Base-by-base conservation (phyloP, 2,888 invertebrate genomes). In the Ashinkailepas kermadecensis region DNA sequence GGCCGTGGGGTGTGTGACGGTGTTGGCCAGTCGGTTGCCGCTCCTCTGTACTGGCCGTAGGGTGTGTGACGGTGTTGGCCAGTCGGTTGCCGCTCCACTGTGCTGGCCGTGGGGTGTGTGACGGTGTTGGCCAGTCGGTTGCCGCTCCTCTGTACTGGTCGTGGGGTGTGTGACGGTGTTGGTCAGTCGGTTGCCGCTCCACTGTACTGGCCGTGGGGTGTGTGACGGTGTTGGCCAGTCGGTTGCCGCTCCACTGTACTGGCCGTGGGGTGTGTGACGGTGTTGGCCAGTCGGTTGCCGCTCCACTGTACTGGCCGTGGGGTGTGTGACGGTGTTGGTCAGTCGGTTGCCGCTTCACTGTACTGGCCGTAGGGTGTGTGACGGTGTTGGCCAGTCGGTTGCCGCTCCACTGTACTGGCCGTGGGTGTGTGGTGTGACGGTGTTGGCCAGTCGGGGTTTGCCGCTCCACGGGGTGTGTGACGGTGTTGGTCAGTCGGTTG, bases 51-150 rank as follows among this genome's bases (percentile, higher is more conserved):
- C 98, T 99, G 83, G 97, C 98, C 2, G 99, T 99, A 0, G 91
- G 96, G 82, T 99, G 99, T 87, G 91, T 99, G 58, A 98, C 99
- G 89, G 98, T 98, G 0, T 89, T 99, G n/a, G 97, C 99, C 87
- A 86, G 86, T 84, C 11, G 21, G 78, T n/a, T 79, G 23, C 18
- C 13, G 21, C 78, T 80, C 4, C 39, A 39, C 39, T 39, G 39
- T 39, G 4, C 4, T 39, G 39, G 64, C 64, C 21, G 64, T 78
- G 67, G 59, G 54, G 18, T n/a, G 21, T 79, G 3, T 78, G 39
- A 39, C 39, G 39, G 39, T 39, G 39, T 4, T 39, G n/a, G 97
- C 99, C 0, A 96, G 98, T n/a, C n/a, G n/a, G n/a, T n/a, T n/a
- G n/a, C n/a, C n/a, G n/a, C n/a, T n/a, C n/a, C n/a, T n/a, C n/a